Conservation (phyloP, 2,797 vertebrate species). For the Sebastes diaconus region DNA sequence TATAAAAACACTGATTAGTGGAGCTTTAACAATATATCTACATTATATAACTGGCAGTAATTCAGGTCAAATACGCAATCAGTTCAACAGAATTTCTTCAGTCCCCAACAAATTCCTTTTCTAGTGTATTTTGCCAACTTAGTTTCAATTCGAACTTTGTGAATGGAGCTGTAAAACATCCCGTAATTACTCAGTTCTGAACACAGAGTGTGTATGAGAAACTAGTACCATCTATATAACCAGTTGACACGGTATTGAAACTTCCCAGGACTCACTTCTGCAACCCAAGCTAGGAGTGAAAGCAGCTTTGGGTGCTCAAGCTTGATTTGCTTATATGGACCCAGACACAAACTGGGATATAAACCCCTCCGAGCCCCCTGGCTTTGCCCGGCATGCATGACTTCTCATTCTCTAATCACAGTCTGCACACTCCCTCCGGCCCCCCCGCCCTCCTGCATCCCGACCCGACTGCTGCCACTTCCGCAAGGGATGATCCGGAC, state of each 20-base stretch:
- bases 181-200: background rate
- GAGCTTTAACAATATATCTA: background rate
- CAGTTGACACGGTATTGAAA: background rate
- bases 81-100: background rate
- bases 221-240: background rate
- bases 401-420: constrained; percentile 73
- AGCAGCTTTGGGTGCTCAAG: constrained; percentile 17
- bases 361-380: constrained; percentile 55
- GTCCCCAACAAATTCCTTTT: background rate
- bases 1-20: background rate
- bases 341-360: constrained; percentile 43
- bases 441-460: constrained; percentile 19
- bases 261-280: background rate
- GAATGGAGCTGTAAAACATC: background rate
- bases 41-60: background rate
- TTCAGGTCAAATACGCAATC: background rate
- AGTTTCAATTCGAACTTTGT: background rate
- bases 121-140: too few relatives aligned
- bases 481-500: constrained; percentile 65
- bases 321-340: constrained; percentile 34
- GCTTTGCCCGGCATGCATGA: constrained; percentile 74
- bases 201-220: background rate
- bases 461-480: constrained; percentile 44
- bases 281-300: constrained; percentile 8
- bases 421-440: background rate